phyloP scores from a whole-genome alignment of 2,113 vertebrate species.

The Notarius lentiginosus region DNA sequence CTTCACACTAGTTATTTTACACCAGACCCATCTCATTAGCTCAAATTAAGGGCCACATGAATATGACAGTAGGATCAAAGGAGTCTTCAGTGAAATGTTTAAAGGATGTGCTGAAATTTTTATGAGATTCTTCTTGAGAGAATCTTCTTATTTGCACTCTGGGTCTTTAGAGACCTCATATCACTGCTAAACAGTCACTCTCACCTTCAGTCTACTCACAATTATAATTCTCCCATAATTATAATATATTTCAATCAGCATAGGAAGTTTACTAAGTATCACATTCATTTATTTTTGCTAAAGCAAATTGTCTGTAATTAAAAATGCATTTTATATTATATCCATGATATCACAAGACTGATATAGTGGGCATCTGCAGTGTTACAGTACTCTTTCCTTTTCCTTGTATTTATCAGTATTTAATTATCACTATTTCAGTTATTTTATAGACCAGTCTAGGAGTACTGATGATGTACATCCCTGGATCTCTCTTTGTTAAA shows the following conservation, averaged over 20 bases:
- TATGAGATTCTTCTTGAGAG: slow-evolving; percentile 36
- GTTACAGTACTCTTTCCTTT: not conserved
- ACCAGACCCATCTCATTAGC: slow-evolving; percentile 61
- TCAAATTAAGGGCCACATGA: slow-evolving; percentile 53
- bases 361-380: not conserved
- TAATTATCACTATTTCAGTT: not conserved
- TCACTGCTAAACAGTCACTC: not conserved
- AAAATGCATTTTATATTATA: not conserved
- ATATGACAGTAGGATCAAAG: slow-evolving; percentile 67
- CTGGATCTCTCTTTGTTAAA: slow-evolving; percentile 30
- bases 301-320: not conserved
- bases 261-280: not conserved
- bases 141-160: slow-evolving; percentile 45
- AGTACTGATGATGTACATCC: slow-evolving; percentile 45
- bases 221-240: not conserved
- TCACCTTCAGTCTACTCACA: not conserved
- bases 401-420: not conserved
- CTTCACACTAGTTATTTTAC: slow-evolving; percentile 63
- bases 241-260: not conserved
- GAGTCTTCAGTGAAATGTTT: slow-evolving; percentile 40
- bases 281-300: not conserved
- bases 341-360: not conserved
- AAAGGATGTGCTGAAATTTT: slow-evolving; percentile 53
- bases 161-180: slow-evolving; percentile 22
- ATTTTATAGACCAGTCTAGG: slow-evolving; percentile 8